These are phyloP conservation scores for Pomatorhinus ruficollis DNA, from an alignment of 2,113 vertebrate species.

Conservation along the genomic window DNA sequence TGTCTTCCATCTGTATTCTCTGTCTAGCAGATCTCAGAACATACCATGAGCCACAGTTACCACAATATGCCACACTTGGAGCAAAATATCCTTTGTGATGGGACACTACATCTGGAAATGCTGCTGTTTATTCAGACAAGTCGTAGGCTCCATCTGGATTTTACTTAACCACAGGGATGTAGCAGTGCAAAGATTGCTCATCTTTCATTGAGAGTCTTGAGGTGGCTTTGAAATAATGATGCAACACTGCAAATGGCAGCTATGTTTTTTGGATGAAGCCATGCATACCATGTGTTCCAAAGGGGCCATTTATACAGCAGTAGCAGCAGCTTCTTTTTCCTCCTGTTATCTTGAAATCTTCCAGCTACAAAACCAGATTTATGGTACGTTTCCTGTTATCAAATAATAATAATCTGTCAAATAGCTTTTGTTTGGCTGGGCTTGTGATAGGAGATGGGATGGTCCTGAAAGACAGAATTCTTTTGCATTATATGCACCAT, in stretches of 20 bases:
- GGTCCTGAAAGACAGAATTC: neutral
- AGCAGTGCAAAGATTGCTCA: neutral
- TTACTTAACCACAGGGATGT: neutral
- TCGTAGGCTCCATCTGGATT: neutral
- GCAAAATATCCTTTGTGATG: neutral
- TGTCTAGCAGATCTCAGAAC: neutral
- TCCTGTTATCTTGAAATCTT: neutral
- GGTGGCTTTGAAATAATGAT: neutral
- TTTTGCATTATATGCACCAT: neutral
- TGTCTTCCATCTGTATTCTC: neutral
- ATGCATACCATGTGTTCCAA: neutral
- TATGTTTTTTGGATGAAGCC: neutral
- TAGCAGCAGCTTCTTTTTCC: neutral
- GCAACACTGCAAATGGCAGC: neutral
- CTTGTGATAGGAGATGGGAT: neutral
- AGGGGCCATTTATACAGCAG: neutral
- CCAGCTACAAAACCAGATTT: neutral
- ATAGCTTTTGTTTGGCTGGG: neutral
- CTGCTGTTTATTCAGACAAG: neutral
- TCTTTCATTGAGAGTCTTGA: neutral
- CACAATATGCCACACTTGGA: neutral
- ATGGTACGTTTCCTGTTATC: neutral
- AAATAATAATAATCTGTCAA: neutral
- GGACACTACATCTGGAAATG: neutral
- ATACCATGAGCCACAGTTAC: neutral